These are phyloP conservation scores for Camponotus fellah DNA, from an alignment of 2,888 invertebrate genomes.

Conservation along the genomic window DNA sequence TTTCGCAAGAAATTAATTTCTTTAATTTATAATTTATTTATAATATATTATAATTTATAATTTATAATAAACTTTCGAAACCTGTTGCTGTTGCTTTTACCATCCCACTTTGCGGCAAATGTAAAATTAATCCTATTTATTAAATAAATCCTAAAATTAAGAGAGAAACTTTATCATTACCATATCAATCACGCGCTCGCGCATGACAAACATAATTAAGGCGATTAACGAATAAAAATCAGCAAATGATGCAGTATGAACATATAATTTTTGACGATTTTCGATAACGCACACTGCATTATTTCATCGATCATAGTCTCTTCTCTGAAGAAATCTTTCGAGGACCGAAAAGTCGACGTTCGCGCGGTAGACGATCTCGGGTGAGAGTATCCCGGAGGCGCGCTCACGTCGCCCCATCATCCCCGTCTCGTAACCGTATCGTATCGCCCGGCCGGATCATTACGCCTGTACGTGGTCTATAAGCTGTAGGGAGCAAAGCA, in stretches of 20 bases:
- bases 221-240: slow-evolving; percentile 6
- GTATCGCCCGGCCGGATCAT: slow-evolving; percentile 53
- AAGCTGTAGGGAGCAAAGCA: slow-evolving; percentile 66
- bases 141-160: slow-evolving; percentile 22
- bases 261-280: slow-evolving; percentile 16
- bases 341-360: slow-evolving; percentile 30
- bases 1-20: slow-evolving; percentile 40
- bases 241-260: neutral
- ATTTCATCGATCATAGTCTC: neutral
- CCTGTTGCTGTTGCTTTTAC: slow-evolving; percentile 22
- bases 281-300: neutral
- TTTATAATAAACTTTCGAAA: slow-evolving; percentile 44
- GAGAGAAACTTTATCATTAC: slow-evolving; percentile 20
- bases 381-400: slow-evolving; percentile 4
- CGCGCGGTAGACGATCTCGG: slow-evolving; percentile 13
- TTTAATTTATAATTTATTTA: slow-evolving; percentile 53
- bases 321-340: neutral
- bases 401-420: slow-evolving; percentile 54
- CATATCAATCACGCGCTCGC: slow-evolving; percentile 7
- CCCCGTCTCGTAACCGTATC: slow-evolving; percentile 60
- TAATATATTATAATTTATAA: too few species aligned
- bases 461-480: slow-evolving; percentile 68
- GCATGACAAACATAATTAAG: neutral
- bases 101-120: slow-evolving; percentile 21
- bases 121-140: slow-evolving; percentile 31